Base-by-base conservation (phyloP, 2,113 vertebrate species). In the Circaetus cinerascens region DNA sequence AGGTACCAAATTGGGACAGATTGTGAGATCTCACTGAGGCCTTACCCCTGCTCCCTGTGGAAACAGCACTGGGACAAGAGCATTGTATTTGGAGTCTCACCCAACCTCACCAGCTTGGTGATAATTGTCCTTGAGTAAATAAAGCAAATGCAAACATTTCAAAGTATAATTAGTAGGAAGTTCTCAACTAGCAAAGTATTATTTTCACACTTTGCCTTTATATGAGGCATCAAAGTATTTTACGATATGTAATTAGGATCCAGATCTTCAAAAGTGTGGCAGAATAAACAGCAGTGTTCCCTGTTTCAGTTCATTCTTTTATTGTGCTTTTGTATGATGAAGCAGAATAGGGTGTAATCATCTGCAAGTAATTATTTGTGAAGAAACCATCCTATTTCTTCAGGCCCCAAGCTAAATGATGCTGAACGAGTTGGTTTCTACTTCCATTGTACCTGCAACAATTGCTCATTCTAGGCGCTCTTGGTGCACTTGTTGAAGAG, bases 151-250 rank as follows among this genome's bases (percentile, higher is more conserved):
- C 25, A 74, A 74, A 77, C 53, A 67, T 92, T 91, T 80, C 15
- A 50, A 88, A 76, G 41, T 50, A 84, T 45, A 77, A 86, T 77
- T 62, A 86, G 55, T 45, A 91, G n/a, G 17, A 90, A 83, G 32
- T 50, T 79, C 59, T 79, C 59, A 71, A 73, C 22, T 48, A 84
- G 26, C 7, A 48, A 86, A 92, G 32, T 62, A 59, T 71, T 81
- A 73, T 90, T 87, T 96, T 95, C 74, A 85, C 60, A 81, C 41
- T 74, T 93, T 78, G 22, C 63, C 34, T 91, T 95, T 77, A 95
- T 81, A 50, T n/a, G 46, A 87, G 51, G 29, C 74, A 81, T 74
- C 73, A 51, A 75, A 85, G 12, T 66, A 67, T 81, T 89, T 89
- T 94, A 57, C 62, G 22, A 59, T n/a, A 80, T 5, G 22, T 57